Evolutionary conservation across 2,797 vertebrate genomes (phyloP).

Genomic region (Gambusia yucatana): DNA sequence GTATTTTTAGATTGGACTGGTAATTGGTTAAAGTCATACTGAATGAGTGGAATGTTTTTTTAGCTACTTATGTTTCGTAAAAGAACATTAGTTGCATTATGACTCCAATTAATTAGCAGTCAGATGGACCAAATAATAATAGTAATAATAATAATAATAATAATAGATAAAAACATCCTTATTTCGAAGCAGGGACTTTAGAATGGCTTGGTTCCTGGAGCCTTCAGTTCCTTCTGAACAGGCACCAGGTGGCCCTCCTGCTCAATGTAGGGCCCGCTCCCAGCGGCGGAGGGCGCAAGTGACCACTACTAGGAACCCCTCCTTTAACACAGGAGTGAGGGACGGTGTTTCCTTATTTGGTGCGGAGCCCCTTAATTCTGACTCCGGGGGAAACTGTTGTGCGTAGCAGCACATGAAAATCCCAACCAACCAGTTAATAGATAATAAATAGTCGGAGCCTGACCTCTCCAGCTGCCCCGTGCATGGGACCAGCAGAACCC

Average conservation of each 20-base stretch:
- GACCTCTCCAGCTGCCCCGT: not conserved
- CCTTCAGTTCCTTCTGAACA: not conserved
- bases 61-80: too few species aligned
- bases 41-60: not conserved
- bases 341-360: conserved; percentile 85
- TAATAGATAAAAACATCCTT: not conserved
- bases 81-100: not conserved
- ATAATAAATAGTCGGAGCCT: not conserved
- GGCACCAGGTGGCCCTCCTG: conserved; percentile 2
- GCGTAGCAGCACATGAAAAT: not conserved
- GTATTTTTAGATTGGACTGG: not conserved
- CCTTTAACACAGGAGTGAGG: conserved; percentile 11
- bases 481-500: not conserved
- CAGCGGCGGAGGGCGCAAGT: conserved; percentile 75
- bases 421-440: not conserved
- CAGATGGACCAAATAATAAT: not conserved
- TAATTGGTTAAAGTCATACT: not conserved
- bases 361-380: conserved; percentile 71
- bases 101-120: not conserved
- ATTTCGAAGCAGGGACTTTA: not conserved
- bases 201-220: not conserved
- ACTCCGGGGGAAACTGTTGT: conserved; percentile 50
- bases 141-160: not conserved
- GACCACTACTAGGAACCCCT: conserved; percentile 33
- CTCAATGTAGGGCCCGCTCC: conserved; percentile 14